Evolutionary conservation across 2,888 invertebrate species (phyloP), one percentile per base, ranked within the genome.

Genomic region (Barypeithes pellucidus): DNA sequence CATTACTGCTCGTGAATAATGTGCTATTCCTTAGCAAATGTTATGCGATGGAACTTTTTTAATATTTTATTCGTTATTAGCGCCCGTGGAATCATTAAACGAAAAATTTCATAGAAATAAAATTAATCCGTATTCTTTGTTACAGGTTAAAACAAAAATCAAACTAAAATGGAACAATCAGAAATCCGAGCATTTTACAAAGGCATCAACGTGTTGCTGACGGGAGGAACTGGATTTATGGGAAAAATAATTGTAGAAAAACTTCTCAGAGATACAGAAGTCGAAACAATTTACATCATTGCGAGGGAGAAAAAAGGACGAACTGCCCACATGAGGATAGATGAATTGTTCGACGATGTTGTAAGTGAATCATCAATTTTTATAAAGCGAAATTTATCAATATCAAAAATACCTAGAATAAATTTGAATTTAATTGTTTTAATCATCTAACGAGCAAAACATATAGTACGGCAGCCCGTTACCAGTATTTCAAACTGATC

Each of bases 291-390:
- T 72, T 91, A 88, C 79, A 79, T 91, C 33, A 81, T 91, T 54
- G 85, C 90, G 29, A 84, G 91, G 54, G 83, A 87, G 50, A 91
- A 91, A 80, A 88, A 88, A 83, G 92, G 87, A 0, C 91, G 92
- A 83, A 90, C 91, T 77, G 88, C 90, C 12, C 89, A 90, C 77
- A 88, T 91, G 0, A 88, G 94, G 72, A 85, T 93, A 68, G 91
- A 91, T 8, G 89, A 90, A 77, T 87, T 93, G 20, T 91, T 93
- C 75, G 90, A 91, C 14, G 92, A 93, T 80, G 88, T 89, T 43
- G 93, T 85, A 79, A 82, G 84, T 79, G 7, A 5, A 29, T 29
- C 4, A n/a, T n/a, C n/a, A n/a, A n/a, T n/a, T n/a, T n/a, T n/a
- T n/a, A n/a, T n/a, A n/a, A n/a, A n/a, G n/a, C n/a, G n/a, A n/a